Evolutionary conservation across 2,113 vertebrate species (phyloP).

Genomic region (Dunckerocampus dactyliophorus): DNA sequence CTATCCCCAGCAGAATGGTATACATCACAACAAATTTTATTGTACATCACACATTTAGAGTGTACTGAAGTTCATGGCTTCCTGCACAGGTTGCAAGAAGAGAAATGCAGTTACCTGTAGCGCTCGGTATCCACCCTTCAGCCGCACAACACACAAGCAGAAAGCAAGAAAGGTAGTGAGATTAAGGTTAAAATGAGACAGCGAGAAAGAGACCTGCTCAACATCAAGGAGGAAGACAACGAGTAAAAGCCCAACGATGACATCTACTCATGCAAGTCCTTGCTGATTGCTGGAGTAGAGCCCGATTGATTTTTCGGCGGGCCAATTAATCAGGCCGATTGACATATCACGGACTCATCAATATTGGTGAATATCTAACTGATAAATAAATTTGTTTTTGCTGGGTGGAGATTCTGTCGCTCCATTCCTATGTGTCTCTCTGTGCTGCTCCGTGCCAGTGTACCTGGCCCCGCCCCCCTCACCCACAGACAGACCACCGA

Average conservation of each 20-base stretch:
- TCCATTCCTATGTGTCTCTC: too few species aligned
- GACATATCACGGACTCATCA: too few species aligned
- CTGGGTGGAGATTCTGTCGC: too few species aligned
- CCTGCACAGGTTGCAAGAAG: slow-evolving; percentile 37
- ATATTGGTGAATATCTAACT: too few species aligned
- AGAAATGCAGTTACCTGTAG: slow-evolving; percentile 86
- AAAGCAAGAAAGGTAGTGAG: slow-evolving; percentile 70
- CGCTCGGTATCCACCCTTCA: slow-evolving; percentile 99
- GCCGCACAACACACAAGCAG: slow-evolving; percentile 76
- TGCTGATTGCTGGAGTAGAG: slow-evolving; percentile 6
- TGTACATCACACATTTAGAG: slow-evolving; percentile 22
- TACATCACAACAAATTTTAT: slow-evolving; percentile 11
- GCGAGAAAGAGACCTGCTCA: slow-evolving; percentile 37
- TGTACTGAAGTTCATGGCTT: slow-evolving; percentile 20
- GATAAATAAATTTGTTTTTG: too few species aligned
- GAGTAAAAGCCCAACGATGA: slow-evolving; percentile 22
- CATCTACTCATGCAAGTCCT: slow-evolving; percentile 35
- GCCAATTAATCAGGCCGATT: too few species aligned
- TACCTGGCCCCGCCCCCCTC: too few species aligned
- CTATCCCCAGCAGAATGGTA: slow-evolving; percentile 9
- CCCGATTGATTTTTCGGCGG: too few species aligned
- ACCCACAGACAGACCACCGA: too few species aligned
- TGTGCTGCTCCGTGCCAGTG: too few species aligned
- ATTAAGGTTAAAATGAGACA: slow-evolving; percentile 56
- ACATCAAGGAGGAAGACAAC: slow-evolving; percentile 17